phyloP scores from a whole-genome alignment of 1,140 invertebrate genomes.

The Drosophila melanogaster region Release_6_plus_ISO1_MT NT_033779.5:18558501-18559000 shows the following conservation, averaged over 20 bases:
- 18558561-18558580: constrained; percentile 27
- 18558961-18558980: constrained; percentile 23
- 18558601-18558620: constrained; percentile 16
- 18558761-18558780: constrained; percentile 56
- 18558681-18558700: constrained; percentile 23
- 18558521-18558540: constrained; percentile 15
- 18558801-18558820: constrained; percentile 32
- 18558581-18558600: constrained; percentile 44
- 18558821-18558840: not conserved
- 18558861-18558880: not conserved
- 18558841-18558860: constrained; percentile 4
- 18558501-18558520: constrained; percentile 42
- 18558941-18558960: constrained; percentile 5
- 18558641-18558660: constrained; percentile 56
- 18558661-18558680: constrained; percentile 65
- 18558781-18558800: constrained; percentile 43
- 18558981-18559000: constrained; percentile 6
- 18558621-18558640: constrained; percentile 45
- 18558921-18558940: not conserved
- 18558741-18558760: constrained; percentile 62
- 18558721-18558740: constrained; percentile 68
- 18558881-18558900: constrained; percentile 4
- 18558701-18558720: constrained; percentile 31
- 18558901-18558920: not conserved
- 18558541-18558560: constrained; percentile 21